These are phyloP conservation scores for Tauraco erythrolophus DNA, from an alignment of 2,113 vertebrate genomes.

Conservation along the genomic window DNA sequence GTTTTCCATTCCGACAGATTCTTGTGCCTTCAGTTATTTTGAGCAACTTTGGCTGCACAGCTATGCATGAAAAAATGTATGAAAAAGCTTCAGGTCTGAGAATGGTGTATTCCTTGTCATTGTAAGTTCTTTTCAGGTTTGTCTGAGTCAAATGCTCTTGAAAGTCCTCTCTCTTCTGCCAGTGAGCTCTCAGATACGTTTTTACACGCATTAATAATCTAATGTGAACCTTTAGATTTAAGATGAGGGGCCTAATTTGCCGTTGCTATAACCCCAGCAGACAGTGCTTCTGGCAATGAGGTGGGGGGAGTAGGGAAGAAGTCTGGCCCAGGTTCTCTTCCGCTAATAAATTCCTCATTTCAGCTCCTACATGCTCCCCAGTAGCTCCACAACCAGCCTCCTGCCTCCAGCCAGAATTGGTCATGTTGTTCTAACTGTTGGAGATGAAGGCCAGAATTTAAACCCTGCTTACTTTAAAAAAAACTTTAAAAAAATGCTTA, in stretches of 20 bases:
- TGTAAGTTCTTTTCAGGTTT: slow-evolving; percentile 4
- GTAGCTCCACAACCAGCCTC: neutral
- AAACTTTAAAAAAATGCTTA: neutral
- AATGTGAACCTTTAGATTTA: neutral
- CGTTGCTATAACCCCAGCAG: neutral
- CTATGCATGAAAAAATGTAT: neutral
- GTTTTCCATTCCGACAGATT: neutral
- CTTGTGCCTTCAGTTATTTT: slow-evolving; percentile 11
- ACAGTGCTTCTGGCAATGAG: neutral
- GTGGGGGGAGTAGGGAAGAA: neutral
- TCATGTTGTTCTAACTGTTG: neutral
- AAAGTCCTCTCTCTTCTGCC: neutral
- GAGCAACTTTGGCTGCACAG: slow-evolving; percentile 7
- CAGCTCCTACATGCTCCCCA: neutral
- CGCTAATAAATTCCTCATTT: slow-evolving; percentile 30
- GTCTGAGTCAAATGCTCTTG: neutral
- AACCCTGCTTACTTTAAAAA: neutral
- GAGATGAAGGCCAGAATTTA: neutral
- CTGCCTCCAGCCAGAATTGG: neutral
- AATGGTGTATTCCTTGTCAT: slow-evolving; percentile 8
- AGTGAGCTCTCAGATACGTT: neutral
- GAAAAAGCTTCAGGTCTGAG: neutral
- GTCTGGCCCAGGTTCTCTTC: neutral
- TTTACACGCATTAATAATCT: neutral
- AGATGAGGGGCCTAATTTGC: neutral